Evolutionary conservation across 2,888 invertebrate genomes (phyloP).

Genomic region (Sphecodes monilicornis): DNA sequence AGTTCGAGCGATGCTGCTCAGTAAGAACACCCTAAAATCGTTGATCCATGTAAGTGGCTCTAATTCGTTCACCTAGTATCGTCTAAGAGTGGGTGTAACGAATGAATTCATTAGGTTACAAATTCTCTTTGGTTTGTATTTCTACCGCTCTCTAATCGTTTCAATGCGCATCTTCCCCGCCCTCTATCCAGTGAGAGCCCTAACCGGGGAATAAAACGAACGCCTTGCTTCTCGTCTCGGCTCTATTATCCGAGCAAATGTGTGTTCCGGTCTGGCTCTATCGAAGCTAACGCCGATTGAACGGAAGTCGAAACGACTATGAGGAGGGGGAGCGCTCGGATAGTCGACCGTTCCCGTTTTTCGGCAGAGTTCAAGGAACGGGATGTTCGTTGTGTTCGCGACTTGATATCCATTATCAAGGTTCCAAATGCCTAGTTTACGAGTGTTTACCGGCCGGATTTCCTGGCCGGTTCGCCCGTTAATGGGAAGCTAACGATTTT

Average conservation of each 20-base stretch:
- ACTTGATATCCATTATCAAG: slow-evolving; percentile 72
- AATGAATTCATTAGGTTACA: too few relatives aligned
- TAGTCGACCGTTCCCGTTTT: background rate
- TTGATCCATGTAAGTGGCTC: too few relatives aligned
- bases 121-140: too few relatives aligned
- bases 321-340: background rate
- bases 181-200: too few relatives aligned
- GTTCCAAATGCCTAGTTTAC: slow-evolving; percentile 66
- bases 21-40: too few relatives aligned
- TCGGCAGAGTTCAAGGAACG: slow-evolving; percentile 10
- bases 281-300: background rate
- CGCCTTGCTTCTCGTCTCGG: too few relatives aligned
- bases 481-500: slow-evolving; percentile 73
- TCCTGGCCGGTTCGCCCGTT: slow-evolving; percentile 57
- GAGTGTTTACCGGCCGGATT: slow-evolving; percentile 72
- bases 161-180: too few relatives aligned
- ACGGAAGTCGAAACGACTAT: background rate
- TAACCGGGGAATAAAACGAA: too few relatives aligned
- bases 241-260: background rate
- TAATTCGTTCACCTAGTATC: too few relatives aligned
- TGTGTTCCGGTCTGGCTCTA: background rate
- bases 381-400: slow-evolving; percentile 20
- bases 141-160: too few relatives aligned
- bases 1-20: too few relatives aligned
- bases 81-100: too few relatives aligned